Evolutionary conservation across 1,140 invertebrate species (phyloP).

Genomic region (Drosophila pseudoobscura): DNA sequence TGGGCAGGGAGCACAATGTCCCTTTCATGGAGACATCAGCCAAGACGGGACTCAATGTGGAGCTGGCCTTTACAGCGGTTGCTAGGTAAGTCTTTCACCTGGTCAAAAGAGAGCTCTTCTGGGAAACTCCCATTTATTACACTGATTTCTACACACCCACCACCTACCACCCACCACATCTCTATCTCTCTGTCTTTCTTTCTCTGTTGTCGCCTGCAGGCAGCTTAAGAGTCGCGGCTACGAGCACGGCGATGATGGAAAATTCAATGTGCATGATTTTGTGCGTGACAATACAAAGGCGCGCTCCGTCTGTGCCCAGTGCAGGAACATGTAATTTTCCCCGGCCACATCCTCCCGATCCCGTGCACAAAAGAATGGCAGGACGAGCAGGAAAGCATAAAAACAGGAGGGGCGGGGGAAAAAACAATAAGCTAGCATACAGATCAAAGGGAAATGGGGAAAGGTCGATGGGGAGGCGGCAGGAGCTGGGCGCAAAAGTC

Average conservation of each 20-base stretch:
- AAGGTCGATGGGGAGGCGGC: slow-evolving; percentile 3
- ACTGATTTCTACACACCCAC: neutral
- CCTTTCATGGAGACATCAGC: slow-evolving; percentile 95
- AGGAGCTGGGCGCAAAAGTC: slow-evolving; percentile 14
- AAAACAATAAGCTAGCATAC: slow-evolving; percentile 48
- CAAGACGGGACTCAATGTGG: slow-evolving; percentile 93
- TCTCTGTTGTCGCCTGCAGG: slow-evolving; percentile 82
- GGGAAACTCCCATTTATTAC: neutral
- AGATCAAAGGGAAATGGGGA: slow-evolving; percentile 53
- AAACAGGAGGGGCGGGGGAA: neutral
- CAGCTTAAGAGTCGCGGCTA: slow-evolving; percentile 86
- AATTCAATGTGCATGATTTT: slow-evolving; percentile 89
- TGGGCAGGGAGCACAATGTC: slow-evolving; percentile 92
- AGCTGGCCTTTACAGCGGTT: slow-evolving; percentile 91
- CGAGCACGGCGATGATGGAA: slow-evolving; percentile 85
- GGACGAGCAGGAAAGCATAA: slow-evolving; percentile 2
- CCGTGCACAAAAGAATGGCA: slow-evolving; percentile 15
- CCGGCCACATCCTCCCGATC: slow-evolving; percentile 25
- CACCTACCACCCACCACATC: too few species aligned
- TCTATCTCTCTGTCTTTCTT: neutral
- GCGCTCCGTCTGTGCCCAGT: slow-evolving; percentile 84
- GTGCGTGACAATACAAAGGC: slow-evolving; percentile 86
- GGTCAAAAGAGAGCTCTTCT: neutral
- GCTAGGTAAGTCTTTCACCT: slow-evolving; percentile 85
- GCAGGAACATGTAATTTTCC: slow-evolving; percentile 79